Percentiles rank a stretch among this genome's conserved stretches.
phyloP scores from a whole-genome alignment of 2,888 invertebrate genomes.

The Eupithecia dodoneata region DNA sequence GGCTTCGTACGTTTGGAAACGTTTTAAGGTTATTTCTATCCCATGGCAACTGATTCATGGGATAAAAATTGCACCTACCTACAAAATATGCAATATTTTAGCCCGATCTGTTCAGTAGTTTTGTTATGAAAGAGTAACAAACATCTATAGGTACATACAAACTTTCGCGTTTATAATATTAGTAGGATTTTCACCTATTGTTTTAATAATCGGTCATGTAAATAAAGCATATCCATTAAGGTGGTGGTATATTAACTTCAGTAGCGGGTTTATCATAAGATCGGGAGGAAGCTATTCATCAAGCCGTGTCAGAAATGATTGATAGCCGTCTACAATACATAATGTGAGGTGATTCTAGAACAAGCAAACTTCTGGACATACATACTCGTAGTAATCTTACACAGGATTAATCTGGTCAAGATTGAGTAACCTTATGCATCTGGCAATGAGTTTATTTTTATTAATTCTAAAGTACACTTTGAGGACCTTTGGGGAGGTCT shows the following conservation, averaged over 20 bases:
- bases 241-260: conserved; percentile 22
- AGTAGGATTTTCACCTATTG: background rate
- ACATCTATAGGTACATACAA: too few relatives aligned
- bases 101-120: too few relatives aligned
- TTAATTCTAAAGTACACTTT: too few relatives aligned
- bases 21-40: too few relatives aligned
- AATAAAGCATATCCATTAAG: background rate
- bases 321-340: conserved; percentile 52
- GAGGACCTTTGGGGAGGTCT: too few relatives aligned
- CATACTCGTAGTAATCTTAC: background rate
- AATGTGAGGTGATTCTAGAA: conserved; percentile 29
- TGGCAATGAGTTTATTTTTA: background rate
- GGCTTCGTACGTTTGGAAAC: too few relatives aligned
- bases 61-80: too few relatives aligned
- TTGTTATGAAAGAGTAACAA: too few relatives aligned
- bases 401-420: background rate
- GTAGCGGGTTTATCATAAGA: conserved; percentile 55
- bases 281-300: conserved; percentile 62
- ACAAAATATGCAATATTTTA: too few relatives aligned
- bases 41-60: too few relatives aligned
- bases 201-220: background rate
- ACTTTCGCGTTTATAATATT: too few relatives aligned
- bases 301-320: conserved; percentile 57
- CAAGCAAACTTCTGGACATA: conserved; percentile 12
- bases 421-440: background rate